phyloP scores from a whole-genome alignment of 2,888 invertebrate species.

The Pterobdella sp. region DNA sequence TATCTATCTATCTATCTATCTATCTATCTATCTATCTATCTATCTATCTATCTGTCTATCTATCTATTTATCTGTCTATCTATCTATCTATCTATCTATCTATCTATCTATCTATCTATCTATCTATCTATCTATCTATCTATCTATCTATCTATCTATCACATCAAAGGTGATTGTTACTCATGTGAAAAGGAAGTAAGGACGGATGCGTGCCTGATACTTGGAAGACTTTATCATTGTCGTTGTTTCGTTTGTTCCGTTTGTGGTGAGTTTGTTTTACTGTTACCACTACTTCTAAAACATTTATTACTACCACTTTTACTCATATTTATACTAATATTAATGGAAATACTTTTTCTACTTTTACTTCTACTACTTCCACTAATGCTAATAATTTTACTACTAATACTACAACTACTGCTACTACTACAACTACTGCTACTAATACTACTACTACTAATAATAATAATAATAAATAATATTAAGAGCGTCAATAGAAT shows the following conservation, averaged over 20 bases:
- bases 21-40: background rate
- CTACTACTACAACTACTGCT: background rate
- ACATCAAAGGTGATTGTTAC: conserved; percentile 6
- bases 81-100: background rate
- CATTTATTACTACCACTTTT: background rate
- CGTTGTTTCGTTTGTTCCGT: conserved; percentile 96
- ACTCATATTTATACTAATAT: background rate
- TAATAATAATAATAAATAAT: no score
- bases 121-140: background rate
- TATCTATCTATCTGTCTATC: background rate
- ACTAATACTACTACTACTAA: no score
- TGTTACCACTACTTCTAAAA: background rate
- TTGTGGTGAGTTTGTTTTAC: conserved; percentile 59
- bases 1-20: background rate
- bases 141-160: background rate
- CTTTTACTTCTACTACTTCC: background rate
- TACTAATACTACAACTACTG: background rate
- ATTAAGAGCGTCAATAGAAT: no score
- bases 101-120: background rate
- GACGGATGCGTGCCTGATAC: conserved; percentile 85
- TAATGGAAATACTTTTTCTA: background rate
- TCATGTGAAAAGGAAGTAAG: conserved; percentile 17
- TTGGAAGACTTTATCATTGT: conserved; percentile 95
- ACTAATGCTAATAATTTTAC: background rate
- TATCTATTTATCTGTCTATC: background rate